Conservation (phyloP, 1,140 invertebrate genomes). For the Drosophila bocki region DNA sequence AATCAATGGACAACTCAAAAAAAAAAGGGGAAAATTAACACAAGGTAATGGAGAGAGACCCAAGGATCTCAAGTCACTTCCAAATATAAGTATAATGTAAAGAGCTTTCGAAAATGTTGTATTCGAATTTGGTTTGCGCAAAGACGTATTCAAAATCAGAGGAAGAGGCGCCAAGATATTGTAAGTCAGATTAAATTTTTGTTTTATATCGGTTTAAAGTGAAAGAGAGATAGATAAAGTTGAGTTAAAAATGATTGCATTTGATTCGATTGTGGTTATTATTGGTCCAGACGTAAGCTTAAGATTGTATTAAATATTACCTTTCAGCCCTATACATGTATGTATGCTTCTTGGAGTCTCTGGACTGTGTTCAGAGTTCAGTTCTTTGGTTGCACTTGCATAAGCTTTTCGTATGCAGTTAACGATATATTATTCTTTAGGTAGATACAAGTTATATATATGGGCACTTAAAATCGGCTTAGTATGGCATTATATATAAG, state of each 20-base stretch:
- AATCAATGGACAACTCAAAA: conserved; percentile 49
- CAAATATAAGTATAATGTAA: conserved; percentile 33
- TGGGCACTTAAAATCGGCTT: conserved; percentile 37
- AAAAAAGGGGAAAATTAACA: conserved; percentile 21
- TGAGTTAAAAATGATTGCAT: conserved; percentile 56
- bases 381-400: conserved; percentile 36
- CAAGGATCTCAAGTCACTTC: conserved; percentile 31
- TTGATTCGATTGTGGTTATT: conserved; percentile 47
- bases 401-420: conserved; percentile 50
- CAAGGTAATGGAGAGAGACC: conserved; percentile 4
- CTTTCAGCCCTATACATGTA: conserved; percentile 36
- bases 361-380: conserved; percentile 30
- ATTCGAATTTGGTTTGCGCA: conserved; percentile 31
- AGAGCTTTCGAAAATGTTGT: conserved; percentile 34
- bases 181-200: conserved; percentile 36
- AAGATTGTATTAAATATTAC: conserved; percentile 62
- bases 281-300: conserved; percentile 39
- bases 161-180: conserved; percentile 56
- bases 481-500: conserved; percentile 27
- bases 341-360: conserved; percentile 10
- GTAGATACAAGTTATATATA: conserved; percentile 34
- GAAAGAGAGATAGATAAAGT: conserved; percentile 41
- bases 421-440: conserved; percentile 20
- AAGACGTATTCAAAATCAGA: conserved; percentile 45
- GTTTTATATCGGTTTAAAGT: conserved; percentile 27